Evolutionary conservation across 2,113 vertebrate genomes (phyloP).

Genomic region (Mustelus asterias): DNA sequence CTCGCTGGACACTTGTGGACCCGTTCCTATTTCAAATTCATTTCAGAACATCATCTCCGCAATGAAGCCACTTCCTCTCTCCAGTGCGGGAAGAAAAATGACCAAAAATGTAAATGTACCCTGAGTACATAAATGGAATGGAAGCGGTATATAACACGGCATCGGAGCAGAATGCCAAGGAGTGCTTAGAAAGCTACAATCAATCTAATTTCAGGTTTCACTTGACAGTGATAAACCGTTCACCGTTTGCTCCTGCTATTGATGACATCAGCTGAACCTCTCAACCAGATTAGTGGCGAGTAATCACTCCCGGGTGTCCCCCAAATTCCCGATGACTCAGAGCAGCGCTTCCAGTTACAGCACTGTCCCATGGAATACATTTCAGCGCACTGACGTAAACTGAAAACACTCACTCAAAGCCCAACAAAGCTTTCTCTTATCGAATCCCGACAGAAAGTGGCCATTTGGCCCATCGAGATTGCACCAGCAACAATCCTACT

Average conservation of each 20-base stretch:
- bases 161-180: not conserved
- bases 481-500: too few relatives aligned
- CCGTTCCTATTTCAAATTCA: not conserved
- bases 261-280: not conserved
- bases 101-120: not conserved
- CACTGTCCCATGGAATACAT: not conserved
- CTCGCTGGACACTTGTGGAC: too few relatives aligned
- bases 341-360: not conserved
- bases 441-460: too few relatives aligned
- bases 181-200: not conserved
- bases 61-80: not conserved
- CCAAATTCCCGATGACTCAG: not conserved
- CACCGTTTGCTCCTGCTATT: not conserved
- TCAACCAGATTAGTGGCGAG: not conserved
- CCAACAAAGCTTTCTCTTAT: not conserved
- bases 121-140: not conserved
- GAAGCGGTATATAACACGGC: not conserved
- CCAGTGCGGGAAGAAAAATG: not conserved
- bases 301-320: conserved; percentile 10
- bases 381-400: not conserved
- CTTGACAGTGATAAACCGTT: not conserved
- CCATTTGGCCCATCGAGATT: too few relatives aligned
- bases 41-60: not conserved
- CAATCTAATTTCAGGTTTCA: conserved; percentile 20
- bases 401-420: not conserved